Evolutionary conservation across 2,888 invertebrate genomes (phyloP).

Genomic region (Abscondita cerata): DNA sequence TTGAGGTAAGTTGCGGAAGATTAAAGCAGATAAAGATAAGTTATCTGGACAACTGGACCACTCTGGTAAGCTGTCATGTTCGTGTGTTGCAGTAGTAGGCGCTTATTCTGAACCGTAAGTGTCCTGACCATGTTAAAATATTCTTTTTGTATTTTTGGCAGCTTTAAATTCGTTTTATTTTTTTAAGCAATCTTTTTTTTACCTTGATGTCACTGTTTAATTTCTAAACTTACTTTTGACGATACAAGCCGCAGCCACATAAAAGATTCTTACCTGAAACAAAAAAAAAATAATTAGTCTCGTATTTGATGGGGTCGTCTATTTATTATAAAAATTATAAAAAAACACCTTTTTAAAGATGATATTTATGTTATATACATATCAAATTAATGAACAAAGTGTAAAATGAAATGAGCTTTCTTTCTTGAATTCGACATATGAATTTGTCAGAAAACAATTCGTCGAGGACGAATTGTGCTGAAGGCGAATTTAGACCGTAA

Average conservation of each 20-base stretch:
- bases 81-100: conserved; percentile 41
- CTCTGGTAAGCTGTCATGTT: conserved; percentile 47
- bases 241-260: background rate
- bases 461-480: conserved; percentile 30
- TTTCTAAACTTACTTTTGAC: conserved; percentile 22
- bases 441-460: conserved; percentile 36
- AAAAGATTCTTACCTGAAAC: conserved; percentile 25
- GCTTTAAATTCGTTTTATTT: conserved; percentile 31
- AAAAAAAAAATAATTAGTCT: conserved; percentile 13
- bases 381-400: conserved; percentile 23
- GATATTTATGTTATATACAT: conserved; percentile 1
- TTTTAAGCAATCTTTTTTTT: conserved; percentile 29
- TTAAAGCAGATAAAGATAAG: conserved; percentile 21
- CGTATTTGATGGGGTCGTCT: background rate
- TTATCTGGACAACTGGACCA: conserved; percentile 40
- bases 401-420: conserved; percentile 11
- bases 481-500: conserved; percentile 34
- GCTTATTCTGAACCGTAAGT: conserved; percentile 39
- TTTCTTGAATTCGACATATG: conserved; percentile 12
- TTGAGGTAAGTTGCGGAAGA: conserved; percentile 17
- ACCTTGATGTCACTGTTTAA: conserved; percentile 19
- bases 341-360: too few relatives aligned
- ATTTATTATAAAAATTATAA: background rate
- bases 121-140: conserved; percentile 40
- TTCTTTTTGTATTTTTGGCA: conserved; percentile 38